Conservation (phyloP, 2,113 vertebrate genomes). For the Theristicus caerulescens region DNA sequence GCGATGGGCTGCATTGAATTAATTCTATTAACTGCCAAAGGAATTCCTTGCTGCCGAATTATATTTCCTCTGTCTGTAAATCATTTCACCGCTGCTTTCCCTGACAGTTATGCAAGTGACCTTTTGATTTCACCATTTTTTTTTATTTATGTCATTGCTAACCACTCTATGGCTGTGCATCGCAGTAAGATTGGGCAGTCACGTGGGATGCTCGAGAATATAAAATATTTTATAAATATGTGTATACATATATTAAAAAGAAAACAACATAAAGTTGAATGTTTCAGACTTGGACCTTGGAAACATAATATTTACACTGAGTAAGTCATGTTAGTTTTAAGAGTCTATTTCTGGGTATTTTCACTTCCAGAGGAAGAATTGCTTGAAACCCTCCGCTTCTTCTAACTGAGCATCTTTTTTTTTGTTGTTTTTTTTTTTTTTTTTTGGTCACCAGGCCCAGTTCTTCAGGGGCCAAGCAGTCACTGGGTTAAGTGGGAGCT, state of each 20-base stretch:
- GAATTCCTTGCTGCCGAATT: conserved; percentile 53
- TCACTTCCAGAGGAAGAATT: conserved; percentile 17
- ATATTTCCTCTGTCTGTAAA: conserved; percentile 66
- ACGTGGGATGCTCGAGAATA: neutral
- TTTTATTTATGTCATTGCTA: conserved; percentile 43
- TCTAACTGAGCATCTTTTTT: neutral
- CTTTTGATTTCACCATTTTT: conserved; percentile 62
- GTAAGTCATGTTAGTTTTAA: conserved; percentile 8
- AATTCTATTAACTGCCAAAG: conserved; percentile 57
- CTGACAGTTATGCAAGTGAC: conserved; percentile 67
- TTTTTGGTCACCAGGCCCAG: neutral
- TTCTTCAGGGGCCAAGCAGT: neutral
- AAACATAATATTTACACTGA: conserved; percentile 27
- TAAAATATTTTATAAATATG: neutral
- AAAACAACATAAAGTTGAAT: conserved; percentile 5
- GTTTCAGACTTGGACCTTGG: neutral
- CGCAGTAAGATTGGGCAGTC: neutral
- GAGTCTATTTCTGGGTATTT: conserved; percentile 27
- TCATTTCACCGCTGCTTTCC: conserved; percentile 36
- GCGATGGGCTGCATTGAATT: conserved; percentile 2
- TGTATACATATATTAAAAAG: neutral
- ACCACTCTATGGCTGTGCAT: conserved; percentile 9
- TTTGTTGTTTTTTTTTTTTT: neutral
- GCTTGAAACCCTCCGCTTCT: neutral
- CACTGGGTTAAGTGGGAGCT: neutral